Conservation (phyloP, 2,113 vertebrate genomes). For the Halichoeres trimaculatus region DNA sequence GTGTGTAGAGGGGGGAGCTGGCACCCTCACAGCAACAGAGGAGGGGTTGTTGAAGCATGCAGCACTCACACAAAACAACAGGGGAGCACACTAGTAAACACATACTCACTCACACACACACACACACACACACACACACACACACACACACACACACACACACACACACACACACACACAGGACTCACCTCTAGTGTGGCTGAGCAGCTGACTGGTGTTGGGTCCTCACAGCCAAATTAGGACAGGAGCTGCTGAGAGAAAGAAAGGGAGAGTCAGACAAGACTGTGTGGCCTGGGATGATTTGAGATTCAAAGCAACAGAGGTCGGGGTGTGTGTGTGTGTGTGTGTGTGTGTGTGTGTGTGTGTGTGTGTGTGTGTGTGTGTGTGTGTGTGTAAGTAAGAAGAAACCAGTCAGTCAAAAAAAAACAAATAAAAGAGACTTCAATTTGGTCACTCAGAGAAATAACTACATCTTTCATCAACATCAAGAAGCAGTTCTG, state of each 20-base stretch:
- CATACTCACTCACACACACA: background rate
- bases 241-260: constrained; percentile 20
- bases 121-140: constrained; percentile 2
- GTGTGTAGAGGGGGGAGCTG: constrained; percentile 5
- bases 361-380: background rate
- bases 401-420: background rate
- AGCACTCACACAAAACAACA: constrained; percentile 6
- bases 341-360: too few species aligned
- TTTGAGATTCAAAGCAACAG: constrained; percentile 44
- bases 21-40: constrained; percentile 27
- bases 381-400: background rate
- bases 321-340: background rate
- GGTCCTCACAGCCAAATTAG: constrained; percentile 44
- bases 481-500: background rate
- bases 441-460: background rate
- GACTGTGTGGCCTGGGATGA: background rate
- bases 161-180: background rate
- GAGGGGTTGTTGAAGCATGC: constrained; percentile 17
- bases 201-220: constrained; percentile 26
- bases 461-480: constrained; percentile 1
- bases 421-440: background rate
- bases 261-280: constrained; percentile 4
- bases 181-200: constrained; percentile 54
- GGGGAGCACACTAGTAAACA: constrained; percentile 7
- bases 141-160: background rate